These are phyloP conservation scores for Myiozetetes cayanensis DNA, from an alignment of 2,113 vertebrate genomes.

Conservation along the genomic window DNA sequence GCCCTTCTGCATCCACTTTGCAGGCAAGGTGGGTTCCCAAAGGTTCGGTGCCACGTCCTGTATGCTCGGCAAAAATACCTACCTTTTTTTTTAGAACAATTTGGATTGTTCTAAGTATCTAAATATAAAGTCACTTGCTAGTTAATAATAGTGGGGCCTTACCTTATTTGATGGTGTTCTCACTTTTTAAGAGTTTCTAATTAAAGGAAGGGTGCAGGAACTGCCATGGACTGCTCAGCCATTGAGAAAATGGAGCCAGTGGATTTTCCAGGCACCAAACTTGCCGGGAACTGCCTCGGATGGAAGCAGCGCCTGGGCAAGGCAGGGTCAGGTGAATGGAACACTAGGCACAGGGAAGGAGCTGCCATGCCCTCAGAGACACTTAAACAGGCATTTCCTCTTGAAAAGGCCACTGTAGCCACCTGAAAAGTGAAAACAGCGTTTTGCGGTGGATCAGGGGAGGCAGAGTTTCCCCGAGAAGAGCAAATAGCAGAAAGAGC, in stretches of 20 bases:
- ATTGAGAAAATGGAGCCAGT: conserved; percentile 10
- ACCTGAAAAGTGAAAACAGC: background rate
- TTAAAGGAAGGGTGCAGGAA: conserved; percentile 32
- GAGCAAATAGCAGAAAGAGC: background rate
- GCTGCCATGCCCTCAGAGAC: background rate
- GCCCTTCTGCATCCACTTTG: background rate
- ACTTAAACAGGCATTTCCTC: conserved; percentile 6
- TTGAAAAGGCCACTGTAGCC: background rate
- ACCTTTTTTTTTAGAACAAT: background rate
- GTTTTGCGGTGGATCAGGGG: background rate
- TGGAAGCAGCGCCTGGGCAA: background rate
- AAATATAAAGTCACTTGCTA: conserved; percentile 36
- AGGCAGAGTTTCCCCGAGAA: background rate
- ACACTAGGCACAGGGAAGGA: background rate
- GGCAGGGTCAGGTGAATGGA: background rate
- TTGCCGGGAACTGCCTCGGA: background rate
- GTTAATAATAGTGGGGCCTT: conserved; percentile 45
- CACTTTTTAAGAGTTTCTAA: conserved; percentile 47
- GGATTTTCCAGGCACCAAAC: background rate
- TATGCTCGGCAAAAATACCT: rapidly evolving
- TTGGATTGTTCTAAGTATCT: conserved; percentile 18
- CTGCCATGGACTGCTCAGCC: background rate
- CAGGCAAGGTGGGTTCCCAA: background rate
- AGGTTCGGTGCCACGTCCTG: rapidly evolving
- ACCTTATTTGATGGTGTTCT: conserved; percentile 39